A percentile compares a stretch with the other conserved stretches of the same genome.
Evolutionary conservation across 2,797 vertebrate species (phyloP).

Genomic region (Anolis apletophallus): DNA sequence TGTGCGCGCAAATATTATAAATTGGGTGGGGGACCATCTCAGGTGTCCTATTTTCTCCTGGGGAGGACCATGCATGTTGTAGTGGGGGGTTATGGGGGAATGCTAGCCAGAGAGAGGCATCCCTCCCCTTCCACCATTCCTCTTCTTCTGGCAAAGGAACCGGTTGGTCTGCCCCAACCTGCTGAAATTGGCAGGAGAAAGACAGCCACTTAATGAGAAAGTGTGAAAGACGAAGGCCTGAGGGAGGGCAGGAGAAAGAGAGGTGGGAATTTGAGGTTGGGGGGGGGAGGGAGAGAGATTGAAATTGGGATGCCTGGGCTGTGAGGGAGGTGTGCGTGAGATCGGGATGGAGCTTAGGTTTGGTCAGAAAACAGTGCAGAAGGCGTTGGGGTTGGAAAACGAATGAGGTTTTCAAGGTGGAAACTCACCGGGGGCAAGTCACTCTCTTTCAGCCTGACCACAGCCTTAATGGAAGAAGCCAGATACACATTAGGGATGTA

Average conservation of each 20-base stretch:
- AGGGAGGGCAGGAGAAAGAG: neutral
- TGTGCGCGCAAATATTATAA: neutral
- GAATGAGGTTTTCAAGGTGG: neutral
- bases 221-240: slow-evolving; percentile 42
- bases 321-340: neutral
- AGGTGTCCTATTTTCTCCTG: neutral
- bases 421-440: neutral
- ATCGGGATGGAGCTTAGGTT: neutral
- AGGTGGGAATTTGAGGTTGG: neutral
- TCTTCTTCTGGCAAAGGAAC: slow-evolving; percentile 38
- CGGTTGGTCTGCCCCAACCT: slow-evolving; percentile 45
- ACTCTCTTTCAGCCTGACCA: too few species aligned
- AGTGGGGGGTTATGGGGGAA: neutral
- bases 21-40: neutral
- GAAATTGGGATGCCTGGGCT: neutral
- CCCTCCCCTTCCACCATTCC: neutral
- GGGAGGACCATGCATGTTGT: neutral
- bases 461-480: too few species aligned
- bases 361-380: neutral
- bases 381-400: neutral
- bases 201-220: slow-evolving; percentile 45
- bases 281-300: neutral
- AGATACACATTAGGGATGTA: too few species aligned
- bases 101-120: neutral
- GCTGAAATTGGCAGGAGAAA: slow-evolving; percentile 41